Evolutionary conservation across 2,113 vertebrate species (phyloP), one percentile per base, ranked within the genome.

Genomic region (Eulacestoma nigropectus): DNA sequence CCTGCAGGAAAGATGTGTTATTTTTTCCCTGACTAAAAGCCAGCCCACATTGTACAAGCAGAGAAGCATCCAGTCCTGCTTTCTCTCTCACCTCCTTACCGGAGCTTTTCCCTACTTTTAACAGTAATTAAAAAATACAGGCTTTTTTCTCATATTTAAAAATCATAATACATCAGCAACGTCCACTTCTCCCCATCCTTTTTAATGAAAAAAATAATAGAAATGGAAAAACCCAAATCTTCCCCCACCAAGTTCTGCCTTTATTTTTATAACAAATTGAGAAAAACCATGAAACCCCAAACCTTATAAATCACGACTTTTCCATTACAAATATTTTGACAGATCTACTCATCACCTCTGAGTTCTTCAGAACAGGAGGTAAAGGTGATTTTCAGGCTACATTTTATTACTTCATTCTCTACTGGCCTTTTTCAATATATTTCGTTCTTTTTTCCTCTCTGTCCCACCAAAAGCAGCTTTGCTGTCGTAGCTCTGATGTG

Each of bases 341-440:
- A 96, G 90, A 90, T 88, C 88, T 95, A 90, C 95, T 88, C 92
- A 93, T 94, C 88, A 91, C 85, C 72, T 50, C 52, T 1, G 7
- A 76, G 82, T 50, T 83, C 46, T 25, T 53, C 49, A 65, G 78
- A 93, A 83, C 56, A 9, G 78, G 53, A 94, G 82, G 90, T 76
- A 88, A 90, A 94, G 94, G 94, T 94, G 90, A 83, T 91, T 80
- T 95, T 92, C 85, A 62, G 85, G 78, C 67, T 80, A 64, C 82
- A 64, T 92, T 94, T 96, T 94, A 95, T 97, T 90, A 80, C 94
- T 95, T 76, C 53, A 91, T 91, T 87, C 87, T 87, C 92, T 57
- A 3, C 50, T 44, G 75, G 92, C 79, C 70, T 65, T 76, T 87
- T 94, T 2, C 78, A 90, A 90, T 93, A 88, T 49, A 90, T 91